Conservation (phyloP, 2,113 vertebrate genomes). For the Peromyscus californicus region DNA sequence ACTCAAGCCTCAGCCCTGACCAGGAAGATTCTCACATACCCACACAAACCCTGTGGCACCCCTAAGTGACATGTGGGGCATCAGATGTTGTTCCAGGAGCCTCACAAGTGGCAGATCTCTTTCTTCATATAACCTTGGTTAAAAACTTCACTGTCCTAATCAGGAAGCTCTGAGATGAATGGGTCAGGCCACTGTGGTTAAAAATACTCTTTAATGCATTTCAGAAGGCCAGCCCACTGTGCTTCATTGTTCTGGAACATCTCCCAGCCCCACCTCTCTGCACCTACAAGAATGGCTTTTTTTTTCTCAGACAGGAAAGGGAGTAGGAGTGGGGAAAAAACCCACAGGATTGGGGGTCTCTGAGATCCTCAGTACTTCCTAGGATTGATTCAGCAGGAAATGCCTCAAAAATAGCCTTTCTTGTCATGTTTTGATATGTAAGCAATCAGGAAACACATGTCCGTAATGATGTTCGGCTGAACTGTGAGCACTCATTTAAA, state of each 20-base stretch:
- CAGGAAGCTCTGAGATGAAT: background rate
- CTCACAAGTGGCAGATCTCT: background rate
- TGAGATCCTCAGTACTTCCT: slow-evolving; percentile 41
- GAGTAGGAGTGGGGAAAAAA: background rate
- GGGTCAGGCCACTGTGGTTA: background rate
- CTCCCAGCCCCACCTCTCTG: background rate
- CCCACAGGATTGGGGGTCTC: background rate
- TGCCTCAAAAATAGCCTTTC: background rate
- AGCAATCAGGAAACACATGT: slow-evolving; percentile 32
- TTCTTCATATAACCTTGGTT: background rate
- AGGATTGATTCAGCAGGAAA: slow-evolving; percentile 54
- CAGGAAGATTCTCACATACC: background rate
- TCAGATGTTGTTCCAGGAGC: background rate
- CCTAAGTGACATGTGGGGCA: background rate
- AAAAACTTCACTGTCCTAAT: background rate
- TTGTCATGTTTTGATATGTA: background rate
- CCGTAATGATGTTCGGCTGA: background rate
- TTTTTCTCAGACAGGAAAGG: background rate
- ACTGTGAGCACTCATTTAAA: background rate
- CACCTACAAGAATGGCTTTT: background rate
- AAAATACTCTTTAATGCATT: background rate
- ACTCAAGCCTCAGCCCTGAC: background rate
- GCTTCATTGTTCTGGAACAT: background rate
- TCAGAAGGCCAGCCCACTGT: background rate
- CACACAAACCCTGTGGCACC: background rate